Base-by-base conservation (phyloP, 2,113 vertebrate genomes). In the Pithys albifrons region DNA sequence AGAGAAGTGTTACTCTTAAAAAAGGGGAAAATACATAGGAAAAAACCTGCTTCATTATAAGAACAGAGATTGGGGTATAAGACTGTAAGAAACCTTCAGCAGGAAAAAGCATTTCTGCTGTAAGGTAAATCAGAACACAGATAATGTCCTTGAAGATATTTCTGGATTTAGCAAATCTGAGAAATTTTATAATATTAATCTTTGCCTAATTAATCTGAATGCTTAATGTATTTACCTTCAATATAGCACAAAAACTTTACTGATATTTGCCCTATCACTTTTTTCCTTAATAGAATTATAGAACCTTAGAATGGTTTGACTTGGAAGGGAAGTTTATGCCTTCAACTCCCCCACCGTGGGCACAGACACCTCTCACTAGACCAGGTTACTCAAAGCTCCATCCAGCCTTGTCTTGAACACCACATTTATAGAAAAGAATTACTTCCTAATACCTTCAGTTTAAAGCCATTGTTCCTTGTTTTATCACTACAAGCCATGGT, bases 1-100 rank as follows among this genome's bases (percentile, higher is more conserved):
- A 61, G 33, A 76, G 25, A 92, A 48, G 84, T 89, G 86, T 75
- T 92, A 67, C 46, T 76, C 45, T 55, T 55, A 70, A 88, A 49
- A 84, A 83, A 37, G 22, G 7, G 10, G 20, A 92, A 89, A 84
- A 75, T 57, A 78, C 57, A 8, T 43, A 43, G 33, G 43, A 91
- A 95, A 77, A 8, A 89, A 88, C 51, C 31, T 70, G 19, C 27
- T 69, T 33, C n/a, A 55, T 76, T 81, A 64, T 84, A 52, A 91
- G 41, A 91, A 83, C 64, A 71, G 80, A 79, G 77, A 64, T 43
- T 88, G 58, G 15, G 9, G 18, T 77, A 70, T 59, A 67, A 49
- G 10, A 43, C 19, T 74, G 23, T 39, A 77, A 78, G 55, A 20
- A 82, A 31, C 8, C 17, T 87, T 87, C 10, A 61, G 6, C 12